phyloP scores from a whole-genome alignment of 2,888 invertebrate species.

The Tetranychus piercei region DNA sequence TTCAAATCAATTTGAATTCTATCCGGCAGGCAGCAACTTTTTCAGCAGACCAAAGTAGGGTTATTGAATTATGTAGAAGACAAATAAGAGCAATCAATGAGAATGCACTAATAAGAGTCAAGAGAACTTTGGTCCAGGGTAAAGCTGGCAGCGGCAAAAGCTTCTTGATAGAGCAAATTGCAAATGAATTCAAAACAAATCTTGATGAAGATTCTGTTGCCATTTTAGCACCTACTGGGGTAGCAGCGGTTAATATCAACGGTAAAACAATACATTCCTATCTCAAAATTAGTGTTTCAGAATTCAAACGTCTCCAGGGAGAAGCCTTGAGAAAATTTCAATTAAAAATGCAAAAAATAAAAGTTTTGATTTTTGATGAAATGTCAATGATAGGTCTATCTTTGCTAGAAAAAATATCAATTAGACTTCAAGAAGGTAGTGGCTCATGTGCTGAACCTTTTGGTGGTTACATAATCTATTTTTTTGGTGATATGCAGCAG shows the following conservation, averaged over 20 bases:
- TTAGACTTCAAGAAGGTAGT: background rate
- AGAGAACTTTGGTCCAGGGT: background rate
- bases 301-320: background rate
- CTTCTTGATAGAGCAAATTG: background rate
- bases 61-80: too few relatives aligned
- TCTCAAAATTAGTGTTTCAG: accelerated
- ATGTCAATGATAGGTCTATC: conserved; percentile 1
- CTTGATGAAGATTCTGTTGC: background rate
- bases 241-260: background rate
- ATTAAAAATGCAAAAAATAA: background rate
- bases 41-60: too few relatives aligned
- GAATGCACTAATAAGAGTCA: background rate
- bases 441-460: background rate
- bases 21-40: too few relatives aligned
- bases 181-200: background rate
- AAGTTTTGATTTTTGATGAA: background rate
- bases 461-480: background rate
- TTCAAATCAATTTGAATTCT: too few relatives aligned
- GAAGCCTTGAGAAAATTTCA: background rate
- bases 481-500: background rate
- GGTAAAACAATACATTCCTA: conserved; percentile 9
- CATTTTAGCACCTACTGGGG: background rate
- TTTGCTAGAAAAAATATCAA: background rate
- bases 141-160: conserved; percentile 3
- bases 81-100: too few relatives aligned